Conservation (phyloP, 2,888 invertebrate genomes). For the Cartodere bifasciata region DNA sequence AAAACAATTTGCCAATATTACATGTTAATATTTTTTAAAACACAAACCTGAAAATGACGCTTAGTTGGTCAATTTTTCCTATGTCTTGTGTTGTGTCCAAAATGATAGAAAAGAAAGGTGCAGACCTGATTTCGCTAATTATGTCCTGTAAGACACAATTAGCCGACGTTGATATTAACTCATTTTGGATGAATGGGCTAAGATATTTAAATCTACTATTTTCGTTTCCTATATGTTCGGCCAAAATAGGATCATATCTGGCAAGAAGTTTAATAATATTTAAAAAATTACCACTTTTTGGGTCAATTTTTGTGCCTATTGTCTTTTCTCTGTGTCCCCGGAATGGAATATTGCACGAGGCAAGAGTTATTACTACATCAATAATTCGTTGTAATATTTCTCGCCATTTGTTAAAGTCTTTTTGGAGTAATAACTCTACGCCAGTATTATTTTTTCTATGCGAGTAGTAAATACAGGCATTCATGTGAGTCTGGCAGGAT, state of each 20-base stretch:
- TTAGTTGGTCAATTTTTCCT: constrained; percentile 12
- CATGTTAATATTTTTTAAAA: too few species aligned
- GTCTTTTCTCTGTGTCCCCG: constrained; percentile 8
- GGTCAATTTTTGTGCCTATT: neutral
- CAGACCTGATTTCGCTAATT: neutral
- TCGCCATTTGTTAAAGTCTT: constrained; percentile 8
- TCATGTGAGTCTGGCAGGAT: constrained; percentile 3
- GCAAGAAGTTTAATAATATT: neutral
- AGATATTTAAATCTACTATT: neutral
- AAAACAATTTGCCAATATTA: too few species aligned
- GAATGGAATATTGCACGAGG: constrained; percentile 10
- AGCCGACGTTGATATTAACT: neutral
- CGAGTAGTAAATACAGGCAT: constrained; percentile 3
- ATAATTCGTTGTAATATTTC: constrained; percentile 9
- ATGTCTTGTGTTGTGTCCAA: constrained; percentile 28
- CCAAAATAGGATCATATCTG: neutral
- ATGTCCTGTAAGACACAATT: neutral
- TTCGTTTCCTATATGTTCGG: neutral
- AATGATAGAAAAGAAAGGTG: constrained; percentile 1
- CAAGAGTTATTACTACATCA: constrained; percentile 9
- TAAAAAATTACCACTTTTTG: constrained; percentile 1
- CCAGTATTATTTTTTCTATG: constrained; percentile 6
- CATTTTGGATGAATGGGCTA: constrained; percentile 3
- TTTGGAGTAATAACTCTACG: constrained; percentile 3
- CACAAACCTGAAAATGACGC: constrained; percentile 9